A percentile compares a stretch with the other conserved stretches of the same genome.
Conservation (phyloP, 2,888 invertebrate genomes). For the Hypomecis atomaria region DNA sequence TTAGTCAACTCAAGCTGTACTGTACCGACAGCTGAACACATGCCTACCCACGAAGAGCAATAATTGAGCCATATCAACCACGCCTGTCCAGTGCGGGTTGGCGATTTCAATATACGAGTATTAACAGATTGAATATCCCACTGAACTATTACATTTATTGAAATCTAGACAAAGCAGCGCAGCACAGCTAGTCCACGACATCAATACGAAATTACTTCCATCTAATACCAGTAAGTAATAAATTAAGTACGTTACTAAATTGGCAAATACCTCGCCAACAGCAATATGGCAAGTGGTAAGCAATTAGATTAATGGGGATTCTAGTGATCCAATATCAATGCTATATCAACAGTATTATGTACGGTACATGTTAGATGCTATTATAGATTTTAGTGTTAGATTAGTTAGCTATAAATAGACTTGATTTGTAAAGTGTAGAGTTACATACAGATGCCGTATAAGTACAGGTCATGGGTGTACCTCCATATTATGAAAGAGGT, state of each 20-base stretch:
- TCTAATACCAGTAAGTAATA: conserved; percentile 24
- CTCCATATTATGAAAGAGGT: too few species aligned
- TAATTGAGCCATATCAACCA: too few species aligned
- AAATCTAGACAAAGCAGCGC: background rate
- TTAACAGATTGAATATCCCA: too few species aligned
- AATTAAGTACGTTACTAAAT: conserved; percentile 21
- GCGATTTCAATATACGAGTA: too few species aligned
- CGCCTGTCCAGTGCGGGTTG: too few species aligned
- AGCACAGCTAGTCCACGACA: background rate
- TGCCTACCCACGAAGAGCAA: too few species aligned
- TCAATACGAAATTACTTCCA: conserved; percentile 2
- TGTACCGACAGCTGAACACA: too few species aligned
- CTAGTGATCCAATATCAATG: conserved; percentile 22
- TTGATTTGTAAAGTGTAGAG: background rate
- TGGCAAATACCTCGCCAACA: conserved; percentile 29
- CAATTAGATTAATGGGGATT: conserved; percentile 32
- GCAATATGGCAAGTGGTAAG: conserved; percentile 24
- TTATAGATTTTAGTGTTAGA: background rate
- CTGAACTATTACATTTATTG: background rate
- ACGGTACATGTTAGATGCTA: background rate
- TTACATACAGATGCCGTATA: too few species aligned
- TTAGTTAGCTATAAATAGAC: background rate
- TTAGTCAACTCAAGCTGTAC: conserved; percentile 41
- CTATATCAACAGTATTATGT: background rate
- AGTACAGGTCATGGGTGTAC: too few species aligned